A percentile compares a stretch with the other conserved stretches of the same genome.
phyloP scores from a whole-genome alignment of 2,888 invertebrate species.

The Azorinus chamasolen region DNA sequence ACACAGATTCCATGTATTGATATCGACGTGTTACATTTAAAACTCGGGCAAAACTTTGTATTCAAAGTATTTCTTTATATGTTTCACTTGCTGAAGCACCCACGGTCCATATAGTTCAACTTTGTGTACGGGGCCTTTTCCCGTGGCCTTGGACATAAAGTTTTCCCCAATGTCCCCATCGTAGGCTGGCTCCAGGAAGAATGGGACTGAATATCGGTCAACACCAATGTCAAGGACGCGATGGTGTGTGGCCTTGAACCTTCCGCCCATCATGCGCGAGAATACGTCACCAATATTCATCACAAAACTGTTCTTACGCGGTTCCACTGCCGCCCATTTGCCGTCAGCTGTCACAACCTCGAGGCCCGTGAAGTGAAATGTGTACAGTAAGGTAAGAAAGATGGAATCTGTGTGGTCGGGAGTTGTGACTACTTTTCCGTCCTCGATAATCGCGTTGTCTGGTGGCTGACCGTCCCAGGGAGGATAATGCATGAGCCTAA shows the following conservation, averaged over 20 bases:
- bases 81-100: conserved; percentile 68
- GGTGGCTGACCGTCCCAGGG: conserved; percentile 67
- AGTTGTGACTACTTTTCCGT: conserved; percentile 69
- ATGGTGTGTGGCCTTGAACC: conserved; percentile 74
- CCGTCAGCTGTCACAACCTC: conserved; percentile 68
- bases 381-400: conserved; percentile 70
- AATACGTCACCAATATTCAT: conserved; percentile 78
- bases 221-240: conserved; percentile 74
- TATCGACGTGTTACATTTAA: too few relatives aligned
- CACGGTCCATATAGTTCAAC: conserved; percentile 71
- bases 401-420: conserved; percentile 75
- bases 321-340: conserved; percentile 69
- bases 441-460: conserved; percentile 61
- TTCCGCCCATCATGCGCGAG: conserved; percentile 71
- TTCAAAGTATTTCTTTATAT: conserved; percentile 65
- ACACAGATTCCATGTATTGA: too few relatives aligned
- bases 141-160: conserved; percentile 63
- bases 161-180: conserved; percentile 69
- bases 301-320: conserved; percentile 68
- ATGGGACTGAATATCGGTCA: conserved; percentile 73
- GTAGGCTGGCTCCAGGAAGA: conserved; percentile 75
- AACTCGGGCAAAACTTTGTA: conserved; percentile 67
- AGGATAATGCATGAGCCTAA: conserved; percentile 75
- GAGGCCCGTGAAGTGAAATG: conserved; percentile 70
- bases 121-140: conserved; percentile 59